Conservation (phyloP, 2,888 invertebrate species). For the Psococerastis gibbosa region DNA sequence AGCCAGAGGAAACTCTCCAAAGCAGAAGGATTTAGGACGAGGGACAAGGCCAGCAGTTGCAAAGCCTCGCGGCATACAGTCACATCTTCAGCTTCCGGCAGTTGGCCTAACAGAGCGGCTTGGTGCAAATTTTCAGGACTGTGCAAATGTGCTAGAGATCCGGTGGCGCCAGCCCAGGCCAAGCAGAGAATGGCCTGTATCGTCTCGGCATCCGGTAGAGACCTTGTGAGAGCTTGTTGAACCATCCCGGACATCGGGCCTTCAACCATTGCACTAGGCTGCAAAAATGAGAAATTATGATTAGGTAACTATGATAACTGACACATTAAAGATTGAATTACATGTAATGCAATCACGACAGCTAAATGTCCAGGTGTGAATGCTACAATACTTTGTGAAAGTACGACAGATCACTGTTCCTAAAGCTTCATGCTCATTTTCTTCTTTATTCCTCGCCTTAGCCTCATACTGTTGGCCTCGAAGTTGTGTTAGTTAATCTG, state of each 20-base stretch:
- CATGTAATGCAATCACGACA: no score
- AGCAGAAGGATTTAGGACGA: constrained; percentile 75
- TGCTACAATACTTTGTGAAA: no score
- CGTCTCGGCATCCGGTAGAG: constrained; percentile 50
- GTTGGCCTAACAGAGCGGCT: constrained; percentile 30
- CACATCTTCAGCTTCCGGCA: constrained; percentile 47
- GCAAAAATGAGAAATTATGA: constrained; percentile 11
- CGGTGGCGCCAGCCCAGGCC: constrained; percentile 60
- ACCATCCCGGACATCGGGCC: constrained; percentile 29
- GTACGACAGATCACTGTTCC: no score
- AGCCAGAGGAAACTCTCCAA: constrained; percentile 64
- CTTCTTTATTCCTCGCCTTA: no score
- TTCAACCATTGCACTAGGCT: constrained; percentile 30
- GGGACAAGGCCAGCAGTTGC: constrained; percentile 76
- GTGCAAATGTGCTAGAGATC: constrained; percentile 28
- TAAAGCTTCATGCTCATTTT: no score
- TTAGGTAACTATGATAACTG: constrained; percentile 5
- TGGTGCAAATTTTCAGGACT: constrained; percentile 40
- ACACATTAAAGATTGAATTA: no score
- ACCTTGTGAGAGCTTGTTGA: constrained; percentile 40
- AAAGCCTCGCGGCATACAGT: constrained; percentile 64
- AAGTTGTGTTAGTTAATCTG: no score
- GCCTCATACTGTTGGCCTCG: no score
- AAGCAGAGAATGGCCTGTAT: constrained; percentile 55
- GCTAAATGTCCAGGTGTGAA: no score